Conservation (phyloP, 2,888 invertebrate genomes). For the Onchidella celtica region DNA sequence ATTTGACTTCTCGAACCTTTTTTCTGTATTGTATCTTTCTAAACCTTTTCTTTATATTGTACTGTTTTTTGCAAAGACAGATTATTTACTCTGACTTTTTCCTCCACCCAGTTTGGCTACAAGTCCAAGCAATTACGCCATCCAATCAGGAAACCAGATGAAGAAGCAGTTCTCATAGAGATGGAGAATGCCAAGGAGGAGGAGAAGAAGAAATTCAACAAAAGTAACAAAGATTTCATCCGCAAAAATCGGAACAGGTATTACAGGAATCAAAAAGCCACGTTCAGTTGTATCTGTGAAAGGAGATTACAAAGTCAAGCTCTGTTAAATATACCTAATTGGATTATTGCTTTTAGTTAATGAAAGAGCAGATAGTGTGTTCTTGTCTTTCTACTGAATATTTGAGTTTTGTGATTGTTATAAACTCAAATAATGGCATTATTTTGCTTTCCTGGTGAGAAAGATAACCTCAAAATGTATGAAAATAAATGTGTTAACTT, state of each 20-base stretch:
- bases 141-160: slow-evolving; percentile 59
- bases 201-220: slow-evolving; percentile 62
- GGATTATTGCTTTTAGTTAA: not conserved
- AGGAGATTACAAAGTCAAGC: too few species aligned
- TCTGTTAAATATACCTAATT: not conserved
- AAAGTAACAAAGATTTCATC: slow-evolving; percentile 68
- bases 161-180: slow-evolving; percentile 47
- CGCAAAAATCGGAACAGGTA: slow-evolving; percentile 61
- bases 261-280: too few species aligned
- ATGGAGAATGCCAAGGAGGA: slow-evolving; percentile 47
- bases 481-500: too few species aligned
- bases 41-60: too few species aligned
- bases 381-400: not conserved
- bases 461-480: too few species aligned
- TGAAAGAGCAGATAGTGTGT: not conserved
- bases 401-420: not conserved
- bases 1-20: too few species aligned
- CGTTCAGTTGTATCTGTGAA: too few species aligned
- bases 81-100: too few species aligned
- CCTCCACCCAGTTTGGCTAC: slow-evolving; percentile 62
- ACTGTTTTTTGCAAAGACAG: too few species aligned
- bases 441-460: too few species aligned
- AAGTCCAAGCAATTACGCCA: slow-evolving; percentile 66
- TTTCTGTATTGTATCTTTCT: too few species aligned
- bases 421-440: too few species aligned